These are phyloP conservation scores for Temnothorax ravouxi DNA, from an alignment of 2,888 invertebrate species.

Conservation along the genomic window DNA sequence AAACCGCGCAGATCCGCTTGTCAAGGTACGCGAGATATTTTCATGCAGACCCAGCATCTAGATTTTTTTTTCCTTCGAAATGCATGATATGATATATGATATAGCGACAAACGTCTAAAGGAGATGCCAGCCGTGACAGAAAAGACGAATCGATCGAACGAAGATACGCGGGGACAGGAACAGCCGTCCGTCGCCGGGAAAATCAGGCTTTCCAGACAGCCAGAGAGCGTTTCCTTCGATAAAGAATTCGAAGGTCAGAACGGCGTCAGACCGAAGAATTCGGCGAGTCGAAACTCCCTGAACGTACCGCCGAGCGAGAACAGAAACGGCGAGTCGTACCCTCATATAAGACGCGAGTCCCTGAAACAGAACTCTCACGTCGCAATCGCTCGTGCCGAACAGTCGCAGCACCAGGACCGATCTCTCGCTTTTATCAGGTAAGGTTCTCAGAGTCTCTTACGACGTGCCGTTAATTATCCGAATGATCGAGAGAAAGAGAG, in stretches of 20 bases:
- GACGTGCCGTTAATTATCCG: background rate
- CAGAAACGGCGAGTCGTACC: slow-evolving; percentile 55
- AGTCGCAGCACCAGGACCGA: slow-evolving; percentile 75
- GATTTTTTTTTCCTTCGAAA: slow-evolving; percentile 5
- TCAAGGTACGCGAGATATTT: slow-evolving; percentile 71
- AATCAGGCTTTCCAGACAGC: slow-evolving; percentile 18
- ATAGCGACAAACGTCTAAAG: slow-evolving; percentile 80
- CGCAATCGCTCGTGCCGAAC: slow-evolving; percentile 67
- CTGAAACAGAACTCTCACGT: slow-evolving; percentile 72
- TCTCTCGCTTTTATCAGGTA: slow-evolving; percentile 81
- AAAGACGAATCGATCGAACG: slow-evolving; percentile 53
- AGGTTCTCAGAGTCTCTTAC: background rate
- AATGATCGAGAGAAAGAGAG: background rate
- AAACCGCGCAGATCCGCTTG: slow-evolving; percentile 71
- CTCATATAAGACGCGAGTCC: slow-evolving; percentile 74
- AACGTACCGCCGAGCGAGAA: slow-evolving; percentile 61
- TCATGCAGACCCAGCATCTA: background rate
- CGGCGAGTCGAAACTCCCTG: slow-evolving; percentile 47
- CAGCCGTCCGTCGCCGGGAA: slow-evolving; percentile 13
- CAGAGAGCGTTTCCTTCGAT: slow-evolving; percentile 8
- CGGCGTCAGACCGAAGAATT: slow-evolving; percentile 40
- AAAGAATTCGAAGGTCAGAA: slow-evolving; percentile 11
- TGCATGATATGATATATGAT: slow-evolving; percentile 72
- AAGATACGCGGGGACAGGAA: slow-evolving; percentile 43
- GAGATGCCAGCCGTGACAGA: slow-evolving; percentile 66